A percentile compares a stretch with the other conserved stretches of the same genome.
Evolutionary conservation across 2,113 vertebrate species (phyloP).

Genomic region (Macroglossus sobrinus): DNA sequence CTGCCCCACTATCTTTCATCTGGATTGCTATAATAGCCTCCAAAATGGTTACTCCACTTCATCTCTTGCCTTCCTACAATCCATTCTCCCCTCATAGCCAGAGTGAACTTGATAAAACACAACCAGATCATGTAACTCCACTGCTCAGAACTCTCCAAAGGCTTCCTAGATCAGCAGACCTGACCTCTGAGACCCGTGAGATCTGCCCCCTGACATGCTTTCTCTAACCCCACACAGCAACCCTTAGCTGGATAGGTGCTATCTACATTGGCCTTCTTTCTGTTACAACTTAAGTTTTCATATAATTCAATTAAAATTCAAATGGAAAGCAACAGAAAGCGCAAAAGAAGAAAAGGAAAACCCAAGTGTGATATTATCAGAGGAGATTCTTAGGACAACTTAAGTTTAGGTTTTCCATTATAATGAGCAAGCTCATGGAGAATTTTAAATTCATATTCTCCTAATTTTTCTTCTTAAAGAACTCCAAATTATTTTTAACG

Average conservation of each 20-base stretch:
- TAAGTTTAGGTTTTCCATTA: background rate
- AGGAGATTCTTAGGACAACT: background rate
- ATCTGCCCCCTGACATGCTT: background rate
- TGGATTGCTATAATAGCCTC: background rate
- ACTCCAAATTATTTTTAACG: background rate
- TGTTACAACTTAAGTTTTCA: background rate
- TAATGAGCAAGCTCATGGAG: background rate
- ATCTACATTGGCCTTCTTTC: background rate
- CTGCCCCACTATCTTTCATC: rapidly evolving
- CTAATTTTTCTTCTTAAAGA: background rate
- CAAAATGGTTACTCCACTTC: rapidly evolving
- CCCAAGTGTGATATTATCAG: background rate
- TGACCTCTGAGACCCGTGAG: no score
- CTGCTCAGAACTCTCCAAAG: background rate
- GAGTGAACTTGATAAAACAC: background rate
- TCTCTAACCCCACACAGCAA: rapidly evolving
- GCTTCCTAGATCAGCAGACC: no score
- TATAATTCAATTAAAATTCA: background rate
- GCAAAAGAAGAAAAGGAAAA: background rate
- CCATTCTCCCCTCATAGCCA: background rate
- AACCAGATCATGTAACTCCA: background rate
- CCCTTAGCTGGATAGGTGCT: rapidly evolving
- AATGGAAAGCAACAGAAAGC: background rate
- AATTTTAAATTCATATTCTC: background rate
- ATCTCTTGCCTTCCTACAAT: background rate